Evolutionary conservation across 2,888 invertebrate species (phyloP).

Genomic region (Eledona agricola): DNA sequence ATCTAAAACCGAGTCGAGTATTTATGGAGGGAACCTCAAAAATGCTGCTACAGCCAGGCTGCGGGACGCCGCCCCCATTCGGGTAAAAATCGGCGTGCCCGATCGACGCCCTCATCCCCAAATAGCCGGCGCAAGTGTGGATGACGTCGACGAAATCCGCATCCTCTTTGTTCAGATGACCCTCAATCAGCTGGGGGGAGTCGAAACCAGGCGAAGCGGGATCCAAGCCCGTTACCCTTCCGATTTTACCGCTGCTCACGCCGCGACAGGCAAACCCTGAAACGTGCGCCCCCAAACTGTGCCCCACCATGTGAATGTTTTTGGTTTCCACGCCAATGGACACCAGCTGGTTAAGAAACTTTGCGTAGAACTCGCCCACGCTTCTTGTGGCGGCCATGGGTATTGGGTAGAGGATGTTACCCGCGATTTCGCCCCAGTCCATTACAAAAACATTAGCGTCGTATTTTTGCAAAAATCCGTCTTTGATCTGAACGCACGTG

Average conservation of each 20-base stretch:
- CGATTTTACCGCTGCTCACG: conserved; percentile 62
- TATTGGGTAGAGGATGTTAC: conserved; percentile 52
- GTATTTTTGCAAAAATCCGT: conserved; percentile 59
- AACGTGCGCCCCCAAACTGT: conserved; percentile 69
- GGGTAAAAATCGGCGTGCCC: conserved; percentile 82
- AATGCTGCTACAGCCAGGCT: conserved; percentile 72
- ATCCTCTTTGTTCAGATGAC: conserved; percentile 70
- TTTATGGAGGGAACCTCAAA: conserved; percentile 51
- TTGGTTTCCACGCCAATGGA: conserved; percentile 54
- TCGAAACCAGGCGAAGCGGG: conserved; percentile 75
- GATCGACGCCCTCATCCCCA: conserved; percentile 69
- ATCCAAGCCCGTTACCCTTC: conserved; percentile 73
- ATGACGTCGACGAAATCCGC: conserved; percentile 79
- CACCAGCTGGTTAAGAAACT: conserved; percentile 61
- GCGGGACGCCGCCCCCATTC: conserved; percentile 72
- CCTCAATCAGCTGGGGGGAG: conserved; percentile 55
- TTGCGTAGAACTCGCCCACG: conserved; percentile 65
- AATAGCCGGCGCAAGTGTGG: conserved; percentile 74
- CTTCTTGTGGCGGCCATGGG: conserved; percentile 59
- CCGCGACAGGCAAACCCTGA: conserved; percentile 60
- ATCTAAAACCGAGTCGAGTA: conserved; percentile 20
- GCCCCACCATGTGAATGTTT: conserved; percentile 67
- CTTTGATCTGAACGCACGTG: conserved; percentile 63
- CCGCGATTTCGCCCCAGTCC: conserved; percentile 53
- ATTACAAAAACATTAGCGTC: conserved; percentile 64